Percentiles rank a stretch among this genome's conserved stretches.
Evolutionary conservation across 1,140 invertebrate genomes (phyloP).

Genomic region (Macrocentrus cingulum): DNA sequence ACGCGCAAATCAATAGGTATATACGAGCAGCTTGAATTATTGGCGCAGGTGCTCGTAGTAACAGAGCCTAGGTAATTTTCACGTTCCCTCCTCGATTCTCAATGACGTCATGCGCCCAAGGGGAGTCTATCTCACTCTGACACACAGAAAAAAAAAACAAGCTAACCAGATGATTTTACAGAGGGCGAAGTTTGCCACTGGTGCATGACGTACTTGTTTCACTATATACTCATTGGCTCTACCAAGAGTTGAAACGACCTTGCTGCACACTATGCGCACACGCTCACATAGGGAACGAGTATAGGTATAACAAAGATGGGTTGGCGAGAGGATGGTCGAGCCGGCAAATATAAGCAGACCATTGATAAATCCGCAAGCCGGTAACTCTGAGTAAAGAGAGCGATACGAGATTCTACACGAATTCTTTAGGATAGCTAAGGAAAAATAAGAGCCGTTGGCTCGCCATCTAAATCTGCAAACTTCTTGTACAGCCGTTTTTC

Average conservation of each 20-base stretch:
- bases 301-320: not conserved
- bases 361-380: not conserved
- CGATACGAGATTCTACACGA: not conserved
- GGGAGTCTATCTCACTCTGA: too few species aligned
- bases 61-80: too few species aligned
- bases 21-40: too few species aligned
- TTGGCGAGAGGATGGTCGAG: too few species aligned
- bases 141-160: constrained; percentile 34
- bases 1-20: too few species aligned
- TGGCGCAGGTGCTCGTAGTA: too few species aligned
- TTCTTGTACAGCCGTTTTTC: too few species aligned
- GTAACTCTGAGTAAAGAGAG: not conserved
- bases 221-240: constrained; percentile 2
- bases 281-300: not conserved
- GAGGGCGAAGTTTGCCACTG: constrained; percentile 31
- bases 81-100: too few species aligned
- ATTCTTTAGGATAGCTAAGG: not conserved
- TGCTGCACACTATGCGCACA: not conserved
- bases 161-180: constrained; percentile 46
- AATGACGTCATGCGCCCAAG: too few species aligned
- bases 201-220: constrained; percentile 36
- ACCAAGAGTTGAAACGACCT: not conserved
- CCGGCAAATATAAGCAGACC: not conserved
- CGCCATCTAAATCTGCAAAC: too few species aligned
- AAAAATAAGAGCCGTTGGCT: too few species aligned